phyloP scores from a whole-genome alignment of 2,797 vertebrate species.

The Rhinophrynus dorsalis region DNA sequence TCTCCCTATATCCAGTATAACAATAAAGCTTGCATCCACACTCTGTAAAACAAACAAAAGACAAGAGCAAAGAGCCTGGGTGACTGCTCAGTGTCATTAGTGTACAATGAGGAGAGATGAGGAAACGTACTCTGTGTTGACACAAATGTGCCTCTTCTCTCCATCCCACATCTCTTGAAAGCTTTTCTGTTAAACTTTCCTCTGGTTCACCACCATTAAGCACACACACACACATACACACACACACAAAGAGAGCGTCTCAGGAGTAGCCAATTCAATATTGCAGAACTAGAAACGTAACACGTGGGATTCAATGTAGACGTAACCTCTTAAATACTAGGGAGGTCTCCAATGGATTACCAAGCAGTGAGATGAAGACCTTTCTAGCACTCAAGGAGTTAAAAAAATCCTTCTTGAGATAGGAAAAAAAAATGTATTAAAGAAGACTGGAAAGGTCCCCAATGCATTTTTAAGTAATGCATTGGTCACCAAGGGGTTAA shows the following conservation, averaged over 20 bases:
- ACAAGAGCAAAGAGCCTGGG: slow-evolving; percentile 75
- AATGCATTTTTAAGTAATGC: too few species aligned
- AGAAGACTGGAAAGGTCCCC: not conserved
- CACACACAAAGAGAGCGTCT: slow-evolving; percentile 63
- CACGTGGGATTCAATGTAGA: slow-evolving; percentile 59
- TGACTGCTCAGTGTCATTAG: slow-evolving; percentile 81
- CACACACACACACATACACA: slow-evolving; percentile 35
- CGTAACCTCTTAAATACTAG: too few species aligned
- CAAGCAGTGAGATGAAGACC: too few species aligned
- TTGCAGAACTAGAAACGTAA: slow-evolving; percentile 56
- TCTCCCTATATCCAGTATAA: slow-evolving; percentile 84
- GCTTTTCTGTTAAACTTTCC: slow-evolving; percentile 84
- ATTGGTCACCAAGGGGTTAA: not conserved
- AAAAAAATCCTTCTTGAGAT: too few species aligned
- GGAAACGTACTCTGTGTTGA: slow-evolving; percentile 79
- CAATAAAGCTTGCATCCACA: slow-evolving; percentile 73
- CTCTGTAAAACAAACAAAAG: slow-evolving; percentile 76
- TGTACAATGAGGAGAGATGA: slow-evolving; percentile 85
- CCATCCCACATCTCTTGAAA: slow-evolving; percentile 80
- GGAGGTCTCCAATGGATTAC: too few species aligned
- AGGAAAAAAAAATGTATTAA: slow-evolving; percentile 51
- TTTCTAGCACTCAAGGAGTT: too few species aligned
- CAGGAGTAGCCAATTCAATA: slow-evolving; percentile 77
- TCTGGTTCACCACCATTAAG: slow-evolving; percentile 78
- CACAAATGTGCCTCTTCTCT: slow-evolving; percentile 81